Percentiles rank a stretch among this genome's conserved stretches.
Evolutionary conservation across 2,113 vertebrate species (phyloP).

Genomic region (Acinonyx jubatus): DNA sequence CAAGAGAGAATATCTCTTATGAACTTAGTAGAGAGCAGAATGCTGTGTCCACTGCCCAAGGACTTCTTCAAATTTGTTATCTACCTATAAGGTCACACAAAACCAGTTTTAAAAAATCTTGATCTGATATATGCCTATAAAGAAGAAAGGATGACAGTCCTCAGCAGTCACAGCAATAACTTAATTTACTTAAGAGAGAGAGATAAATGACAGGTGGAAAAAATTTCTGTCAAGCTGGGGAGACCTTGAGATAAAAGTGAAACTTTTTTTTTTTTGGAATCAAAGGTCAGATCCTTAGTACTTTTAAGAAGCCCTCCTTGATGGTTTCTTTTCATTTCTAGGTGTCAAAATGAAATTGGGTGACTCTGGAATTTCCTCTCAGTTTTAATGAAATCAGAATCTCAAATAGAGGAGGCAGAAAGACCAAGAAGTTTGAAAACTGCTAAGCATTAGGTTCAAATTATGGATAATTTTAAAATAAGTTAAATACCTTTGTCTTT

Average conservation of each 20-base stretch:
- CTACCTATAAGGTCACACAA: constrained; percentile 56
- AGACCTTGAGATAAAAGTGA: constrained; percentile 64
- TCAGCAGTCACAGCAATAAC: constrained; percentile 38
- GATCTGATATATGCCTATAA: constrained; percentile 55
- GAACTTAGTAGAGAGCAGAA: neutral
- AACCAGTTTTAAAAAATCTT: constrained; percentile 51
- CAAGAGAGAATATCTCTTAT: neutral
- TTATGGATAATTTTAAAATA: neutral
- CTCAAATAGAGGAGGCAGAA: neutral
- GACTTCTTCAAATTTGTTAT: constrained; percentile 49
- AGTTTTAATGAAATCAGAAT: neutral
- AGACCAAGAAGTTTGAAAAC: neutral
- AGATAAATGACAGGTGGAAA: constrained; percentile 60
- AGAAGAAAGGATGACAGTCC: constrained; percentile 56
- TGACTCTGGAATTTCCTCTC: neutral
- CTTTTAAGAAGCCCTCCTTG: constrained; percentile 7
- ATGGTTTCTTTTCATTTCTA: constrained; percentile 14
- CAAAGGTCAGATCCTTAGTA: constrained; percentile 45
- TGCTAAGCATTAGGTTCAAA: neutral
- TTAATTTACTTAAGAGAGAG: constrained; percentile 68
- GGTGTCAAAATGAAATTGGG: constrained; percentile 19
- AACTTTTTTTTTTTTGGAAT: neutral
- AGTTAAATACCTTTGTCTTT: neutral
- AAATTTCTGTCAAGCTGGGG: constrained; percentile 32
- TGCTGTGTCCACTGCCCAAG: neutral